Base-by-base conservation (phyloP, 1,140 invertebrate species). In the Rhopalosiphum padi region DNA sequence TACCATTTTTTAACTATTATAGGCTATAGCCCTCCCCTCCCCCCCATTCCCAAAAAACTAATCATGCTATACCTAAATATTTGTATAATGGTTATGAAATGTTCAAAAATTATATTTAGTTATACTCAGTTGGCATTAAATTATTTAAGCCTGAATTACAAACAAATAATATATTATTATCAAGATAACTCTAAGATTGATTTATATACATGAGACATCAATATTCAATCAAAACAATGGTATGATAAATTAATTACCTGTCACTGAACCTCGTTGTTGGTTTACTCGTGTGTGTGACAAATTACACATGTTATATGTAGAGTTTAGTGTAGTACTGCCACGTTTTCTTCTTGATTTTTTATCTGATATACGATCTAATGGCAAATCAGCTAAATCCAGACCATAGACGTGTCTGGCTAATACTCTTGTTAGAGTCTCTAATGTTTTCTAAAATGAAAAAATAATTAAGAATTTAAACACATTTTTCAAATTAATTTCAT, bases 341-440 rank as follows among this genome's bases (percentile, higher is more conserved):
- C 96, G 95, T 55, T 96, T 96, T 94, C 96, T 96, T 95, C 98
- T 98, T 60, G 96, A 96, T 94, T 98, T 98, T 94, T 98, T 98
- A 94, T 98, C 98, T 85, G 97, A 97, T 43, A 98, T 95, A 94
- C 98, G 96, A 94, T 99, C 98, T 89, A 99, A 95, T 2, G 98
- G 98, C 77, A 99, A 95, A 95, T 99, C 98, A 91, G 97, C 97
- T 83, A 99, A 95, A 96, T 99, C 98, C 94, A 99, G 96, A 94
- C 97, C 97, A 95, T 99, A 99, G 43, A 99, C 98, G 95, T 99
- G 98, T 53, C 98, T 96, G 0, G 98, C 98, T 60, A 99, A 96
- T 43, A 99, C 98, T 94, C 98, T 96, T 0, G 98, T 99, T 94
- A 99, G 95, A 0, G 98, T 99, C 95, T 99, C 98, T 96, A 99